Conservation (phyloP, 2,797 vertebrate species). For the Hydrocynus forskahlii region DNA sequence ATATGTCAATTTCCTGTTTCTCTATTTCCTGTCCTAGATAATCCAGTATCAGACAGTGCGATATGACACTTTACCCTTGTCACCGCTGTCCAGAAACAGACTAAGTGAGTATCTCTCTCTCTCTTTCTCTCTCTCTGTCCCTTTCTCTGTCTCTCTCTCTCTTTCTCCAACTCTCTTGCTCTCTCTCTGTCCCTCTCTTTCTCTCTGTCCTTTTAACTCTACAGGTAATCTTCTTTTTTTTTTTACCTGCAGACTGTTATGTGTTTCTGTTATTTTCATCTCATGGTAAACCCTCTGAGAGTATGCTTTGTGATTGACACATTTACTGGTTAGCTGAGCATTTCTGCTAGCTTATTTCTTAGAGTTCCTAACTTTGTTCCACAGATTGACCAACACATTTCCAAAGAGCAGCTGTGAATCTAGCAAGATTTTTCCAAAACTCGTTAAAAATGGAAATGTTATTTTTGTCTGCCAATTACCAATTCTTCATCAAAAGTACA, state of each 20-base stretch:
- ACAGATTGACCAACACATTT: too few relatives aligned
- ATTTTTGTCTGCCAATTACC: background rate
- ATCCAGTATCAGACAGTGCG: constrained; percentile 97
- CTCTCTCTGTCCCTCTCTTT: too few relatives aligned
- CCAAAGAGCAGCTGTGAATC: too few relatives aligned
- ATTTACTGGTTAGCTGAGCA: background rate
- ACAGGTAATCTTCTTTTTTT: background rate
- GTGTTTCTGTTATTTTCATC: background rate
- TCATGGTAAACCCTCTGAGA: background rate
- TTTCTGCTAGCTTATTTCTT: background rate
- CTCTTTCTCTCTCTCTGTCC: background rate
- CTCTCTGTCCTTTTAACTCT: background rate
- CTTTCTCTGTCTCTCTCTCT: background rate
- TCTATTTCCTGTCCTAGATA: constrained; percentile 77
- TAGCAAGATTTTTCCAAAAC: too few relatives aligned
- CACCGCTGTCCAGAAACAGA: constrained; percentile 89
- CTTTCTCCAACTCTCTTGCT: too few relatives aligned
- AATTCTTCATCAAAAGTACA: background rate
- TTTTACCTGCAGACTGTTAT: background rate
- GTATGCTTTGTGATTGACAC: background rate
- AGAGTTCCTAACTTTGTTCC: too few relatives aligned
- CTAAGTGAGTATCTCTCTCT: constrained; percentile 82
- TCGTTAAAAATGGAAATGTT: background rate
- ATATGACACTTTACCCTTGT: constrained; percentile 90
- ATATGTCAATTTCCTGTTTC: constrained; percentile 27